Evolutionary conservation across 1,140 invertebrate species (phyloP).

Genomic region (Conus ventricosus): DNA sequence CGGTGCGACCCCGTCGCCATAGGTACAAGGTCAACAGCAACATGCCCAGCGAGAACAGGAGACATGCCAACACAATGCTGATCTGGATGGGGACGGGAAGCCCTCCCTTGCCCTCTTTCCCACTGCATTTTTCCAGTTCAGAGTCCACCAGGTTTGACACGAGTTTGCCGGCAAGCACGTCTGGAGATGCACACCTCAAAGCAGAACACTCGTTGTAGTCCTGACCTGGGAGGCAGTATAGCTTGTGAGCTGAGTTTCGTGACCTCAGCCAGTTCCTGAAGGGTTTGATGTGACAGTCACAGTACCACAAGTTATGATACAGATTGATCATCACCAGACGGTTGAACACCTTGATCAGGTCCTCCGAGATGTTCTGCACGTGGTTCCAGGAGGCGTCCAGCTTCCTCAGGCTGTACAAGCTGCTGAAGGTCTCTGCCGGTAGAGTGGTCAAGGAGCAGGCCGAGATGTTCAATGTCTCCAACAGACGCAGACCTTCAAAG

Average conservation of each 20-base stretch:
- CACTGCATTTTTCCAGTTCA: slow-evolving; percentile 44
- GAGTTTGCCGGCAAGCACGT: slow-evolving; percentile 1
- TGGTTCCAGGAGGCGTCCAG: slow-evolving; percentile 61
- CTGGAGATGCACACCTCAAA: slow-evolving; percentile 48
- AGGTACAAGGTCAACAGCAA: slow-evolving; percentile 48
- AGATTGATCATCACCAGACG: slow-evolving; percentile 45
- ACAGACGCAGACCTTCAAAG: slow-evolving; percentile 51
- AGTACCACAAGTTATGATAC: slow-evolving; percentile 58
- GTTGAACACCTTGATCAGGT: slow-evolving; percentile 46
- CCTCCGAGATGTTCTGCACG: slow-evolving; percentile 51
- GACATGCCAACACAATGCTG: slow-evolving; percentile 47
- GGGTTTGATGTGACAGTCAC: slow-evolving; percentile 60
- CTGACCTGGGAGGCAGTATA: slow-evolving; percentile 36
- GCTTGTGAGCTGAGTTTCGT: slow-evolving; percentile 11
- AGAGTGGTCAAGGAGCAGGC: slow-evolving; percentile 51
- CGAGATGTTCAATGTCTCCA: slow-evolving; percentile 57
- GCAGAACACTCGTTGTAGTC: slow-evolving; percentile 41
- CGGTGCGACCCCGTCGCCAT: slow-evolving; percentile 43
- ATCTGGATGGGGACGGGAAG: slow-evolving; percentile 46
- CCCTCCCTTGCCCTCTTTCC: neutral
- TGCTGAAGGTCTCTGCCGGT: slow-evolving; percentile 39
- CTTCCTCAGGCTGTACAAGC: slow-evolving; percentile 41
- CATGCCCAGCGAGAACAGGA: slow-evolving; percentile 44
- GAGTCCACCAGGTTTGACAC: slow-evolving; percentile 41
- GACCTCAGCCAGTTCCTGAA: slow-evolving; percentile 54